These are phyloP conservation scores for Notolabrus celidotus DNA, from an alignment of 2,797 vertebrate species.

Conservation along the genomic window DNA sequence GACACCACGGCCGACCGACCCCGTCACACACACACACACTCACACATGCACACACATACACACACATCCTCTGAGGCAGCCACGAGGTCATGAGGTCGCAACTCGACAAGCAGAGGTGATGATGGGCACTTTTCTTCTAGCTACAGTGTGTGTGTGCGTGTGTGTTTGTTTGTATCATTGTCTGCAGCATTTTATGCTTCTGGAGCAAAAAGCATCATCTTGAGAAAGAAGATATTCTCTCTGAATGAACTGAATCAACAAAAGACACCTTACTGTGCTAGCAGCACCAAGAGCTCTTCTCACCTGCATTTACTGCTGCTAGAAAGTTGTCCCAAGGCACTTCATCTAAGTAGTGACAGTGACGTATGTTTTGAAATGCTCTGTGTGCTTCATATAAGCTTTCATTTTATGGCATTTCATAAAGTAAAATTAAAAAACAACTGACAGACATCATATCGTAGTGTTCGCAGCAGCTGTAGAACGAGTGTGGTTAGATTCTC, in stretches of 20 bases:
- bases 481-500: too few relatives aligned
- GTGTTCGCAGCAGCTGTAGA: too few relatives aligned
- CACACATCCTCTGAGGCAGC: slow-evolving; percentile 1
- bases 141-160: not conserved
- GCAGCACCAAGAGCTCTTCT: too few relatives aligned
- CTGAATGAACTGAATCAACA: slow-evolving; percentile 2
- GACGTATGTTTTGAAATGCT: too few relatives aligned
- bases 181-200: not conserved
- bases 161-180: not conserved
- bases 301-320: too few relatives aligned
- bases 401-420: too few relatives aligned
- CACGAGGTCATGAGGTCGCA: slow-evolving; percentile 38
- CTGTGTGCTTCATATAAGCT: too few relatives aligned
- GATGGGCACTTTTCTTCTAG: slow-evolving; percentile 41
- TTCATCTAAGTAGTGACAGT: too few relatives aligned
- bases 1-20: slow-evolving; percentile 41
- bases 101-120: slow-evolving; percentile 56
- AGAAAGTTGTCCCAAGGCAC: too few relatives aligned
- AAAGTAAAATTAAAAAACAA: too few relatives aligned
- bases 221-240: not conserved
- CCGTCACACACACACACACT: slow-evolving; percentile 27
- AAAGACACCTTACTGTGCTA: too few relatives aligned
- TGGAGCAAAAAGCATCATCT: not conserved
- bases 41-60: slow-evolving; percentile 7
- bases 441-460: too few relatives aligned